phyloP scores from a whole-genome alignment of 2,797 vertebrate genomes.

The Pyrocephalus nanus region DNA sequence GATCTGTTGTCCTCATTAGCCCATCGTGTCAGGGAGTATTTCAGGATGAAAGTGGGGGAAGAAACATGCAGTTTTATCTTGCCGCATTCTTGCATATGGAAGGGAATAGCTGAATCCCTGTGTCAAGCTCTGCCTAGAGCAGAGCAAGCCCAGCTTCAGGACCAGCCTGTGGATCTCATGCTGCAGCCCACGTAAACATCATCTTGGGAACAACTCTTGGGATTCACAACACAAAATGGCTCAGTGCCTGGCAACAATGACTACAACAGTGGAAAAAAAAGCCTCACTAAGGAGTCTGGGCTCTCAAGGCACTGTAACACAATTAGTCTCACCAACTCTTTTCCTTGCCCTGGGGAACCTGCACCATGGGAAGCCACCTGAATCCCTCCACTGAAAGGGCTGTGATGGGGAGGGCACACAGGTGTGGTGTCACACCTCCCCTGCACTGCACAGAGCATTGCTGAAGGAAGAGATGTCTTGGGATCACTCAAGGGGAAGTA shows the following conservation, averaged over 20 bases:
- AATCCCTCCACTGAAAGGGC: background rate
- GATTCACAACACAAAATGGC: background rate
- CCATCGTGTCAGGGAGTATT: background rate
- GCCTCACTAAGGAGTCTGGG: background rate
- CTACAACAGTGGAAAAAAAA: background rate
- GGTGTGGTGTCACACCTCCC: background rate
- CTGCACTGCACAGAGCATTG: background rate
- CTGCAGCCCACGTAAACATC: background rate
- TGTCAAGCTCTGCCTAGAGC: background rate
- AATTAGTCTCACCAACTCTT: background rate
- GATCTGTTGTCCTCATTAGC: background rate
- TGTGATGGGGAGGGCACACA: rapidly evolving
- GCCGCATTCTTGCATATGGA: background rate
- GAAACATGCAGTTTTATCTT: background rate
- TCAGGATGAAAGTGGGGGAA: background rate
- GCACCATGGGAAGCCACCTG: background rate
- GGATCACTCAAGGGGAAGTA: background rate
- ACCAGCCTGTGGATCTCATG: background rate
- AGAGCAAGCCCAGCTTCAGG: background rate
- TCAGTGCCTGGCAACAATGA: background rate
- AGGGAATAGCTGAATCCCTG: background rate
- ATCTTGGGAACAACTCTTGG: background rate
- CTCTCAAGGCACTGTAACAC: background rate
- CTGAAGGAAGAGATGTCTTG: background rate
- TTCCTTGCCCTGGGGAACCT: background rate